Evolutionary conservation across 2,113 vertebrate genomes (phyloP).

Genomic region (Callionymus lyra): DNA sequence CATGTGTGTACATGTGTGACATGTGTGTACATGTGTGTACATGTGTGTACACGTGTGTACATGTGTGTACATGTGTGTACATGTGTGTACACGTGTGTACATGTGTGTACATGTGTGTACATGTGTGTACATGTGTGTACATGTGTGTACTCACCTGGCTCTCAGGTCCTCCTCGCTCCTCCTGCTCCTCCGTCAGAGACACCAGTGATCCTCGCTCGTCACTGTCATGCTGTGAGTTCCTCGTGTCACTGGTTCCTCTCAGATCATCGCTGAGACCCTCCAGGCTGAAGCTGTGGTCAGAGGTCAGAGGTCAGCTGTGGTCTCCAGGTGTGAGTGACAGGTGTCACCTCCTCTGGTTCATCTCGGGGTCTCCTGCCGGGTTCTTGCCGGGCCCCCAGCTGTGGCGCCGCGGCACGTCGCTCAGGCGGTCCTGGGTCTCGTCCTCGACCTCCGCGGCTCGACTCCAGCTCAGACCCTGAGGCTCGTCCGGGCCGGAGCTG

Average conservation of each 20-base stretch:
- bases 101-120: too few relatives aligned
- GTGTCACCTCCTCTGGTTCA: constrained; percentile 87
- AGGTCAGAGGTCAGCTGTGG: constrained; percentile 18
- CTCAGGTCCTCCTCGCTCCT: constrained; percentile 67
- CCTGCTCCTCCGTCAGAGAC: constrained; percentile 79
- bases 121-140: neutral
- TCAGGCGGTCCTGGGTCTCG: constrained; percentile 84
- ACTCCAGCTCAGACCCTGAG: constrained; percentile 23
- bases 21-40: too few relatives aligned
- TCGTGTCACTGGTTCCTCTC: constrained; percentile 54
- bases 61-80: too few relatives aligned
- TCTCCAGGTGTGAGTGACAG: too few relatives aligned
- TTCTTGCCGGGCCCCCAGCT: constrained; percentile 95
- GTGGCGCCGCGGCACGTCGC: constrained; percentile 77
- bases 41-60: too few relatives aligned
- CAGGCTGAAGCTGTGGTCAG: constrained; percentile 81
- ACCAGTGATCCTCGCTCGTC: constrained; percentile 77
- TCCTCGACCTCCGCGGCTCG: constrained; percentile 72
- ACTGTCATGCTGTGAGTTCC: constrained; percentile 51
- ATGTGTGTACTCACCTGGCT: constrained; percentile 62
- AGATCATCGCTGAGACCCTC: constrained; percentile 79
- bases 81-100: too few relatives aligned
- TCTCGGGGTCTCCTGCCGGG: constrained; percentile 72
- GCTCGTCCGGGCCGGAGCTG: constrained; percentile 72
- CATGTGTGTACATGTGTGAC: too few relatives aligned